Evolutionary conservation across 2,113 vertebrate genomes (phyloP), one percentile per base, ranked within the genome.

Genomic region (Leptosomus discolor): DNA sequence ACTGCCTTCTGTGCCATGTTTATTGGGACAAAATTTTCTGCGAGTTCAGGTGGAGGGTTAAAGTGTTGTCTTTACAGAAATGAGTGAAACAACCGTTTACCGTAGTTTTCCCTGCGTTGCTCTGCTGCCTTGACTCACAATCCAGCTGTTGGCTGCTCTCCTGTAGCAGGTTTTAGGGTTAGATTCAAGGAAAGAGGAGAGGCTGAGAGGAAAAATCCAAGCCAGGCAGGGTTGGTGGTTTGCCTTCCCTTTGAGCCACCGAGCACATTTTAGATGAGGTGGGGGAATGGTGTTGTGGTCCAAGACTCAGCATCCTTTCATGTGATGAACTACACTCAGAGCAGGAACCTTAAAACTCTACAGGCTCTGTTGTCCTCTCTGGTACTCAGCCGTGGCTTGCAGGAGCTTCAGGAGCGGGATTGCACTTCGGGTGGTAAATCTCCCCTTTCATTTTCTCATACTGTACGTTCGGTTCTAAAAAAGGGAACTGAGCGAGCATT

Each of bases 201-300:
- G 27, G 27, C 29, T 54, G 32, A 39, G 46, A 58, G 36, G 43
- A 11, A 50, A 50, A 29, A 27, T 21, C 32, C 24, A 24, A 56
- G 48, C 18, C n/a, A 48, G 57, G 34, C 22, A 11, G 22, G 36
- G 45, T 16, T 54, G 34, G 34, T 34, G 67, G 41, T 86, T 63
- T 67, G 30, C 37, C 36, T 67, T 83, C 54, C 30, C 53, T 78
- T 50, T 23, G 30, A 70, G 61, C 30, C 51, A 9, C 26, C 1
- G 5, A 83, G 12, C 30, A 5, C 4, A 0, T 76, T 79, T 76
- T 11, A 32, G 73, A 15, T 37, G 14, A 24, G 0, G 0, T 30
- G 9, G 16, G 29, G 58, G 54, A 54, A 9, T 2, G 7, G 17
- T 29, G 41, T 68, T 51, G 64, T 60, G 36, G 20, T 91, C 56